Base-by-base conservation (phyloP, 2,113 vertebrate genomes). In the Deroptyus accipitrinus region DNA sequence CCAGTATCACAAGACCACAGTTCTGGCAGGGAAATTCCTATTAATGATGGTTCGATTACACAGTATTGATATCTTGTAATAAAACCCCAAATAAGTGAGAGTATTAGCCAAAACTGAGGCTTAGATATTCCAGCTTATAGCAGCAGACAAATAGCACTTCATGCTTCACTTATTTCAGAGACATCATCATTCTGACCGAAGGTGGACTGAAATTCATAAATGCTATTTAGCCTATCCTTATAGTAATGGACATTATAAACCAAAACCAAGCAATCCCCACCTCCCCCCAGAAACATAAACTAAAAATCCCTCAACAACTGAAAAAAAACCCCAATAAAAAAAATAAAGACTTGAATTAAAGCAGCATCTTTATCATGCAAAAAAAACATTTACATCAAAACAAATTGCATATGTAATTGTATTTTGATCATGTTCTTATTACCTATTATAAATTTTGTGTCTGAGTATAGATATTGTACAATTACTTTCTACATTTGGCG, bases 381-480 rank as follows among this genome's bases (percentile, higher is more conserved):
- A 92, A 92, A 44, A 92, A 51, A 4, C 31, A 37, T 2, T 41
- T 24, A 37, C 31, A 55, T 72, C 25, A 82, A 87, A 92, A 92
- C 13, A 86, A 84, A 94, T 63, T 72, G 31, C 39, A 89, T 28
- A 13, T 87, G 48, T 94, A 91, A 94, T 92, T 92, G 33, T 73
- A 61, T 92, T 95, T 96, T 94, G 62, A 92, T 67, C 31, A 13
- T 62, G 19, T 57, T 49, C 31, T 78, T 85, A 75, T 68, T 92
- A 93, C 94, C 68, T 76, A 41, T 52, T 76, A 75, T 69, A 94
- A 92, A 91, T 92, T 75, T 82, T 25, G 14, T 41, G 35, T 41
- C 77, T 84, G 52, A 82, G 12, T 44, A 68, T 9, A 88, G 64
- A 70, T 68, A 87, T 64, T 79, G 67, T 41, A 88, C 57, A 95